Evolutionary conservation across 2,797 vertebrate species (phyloP), one percentile per base, ranked within the genome.

Genomic region (Phaenicophaeus curvirostris): DNA sequence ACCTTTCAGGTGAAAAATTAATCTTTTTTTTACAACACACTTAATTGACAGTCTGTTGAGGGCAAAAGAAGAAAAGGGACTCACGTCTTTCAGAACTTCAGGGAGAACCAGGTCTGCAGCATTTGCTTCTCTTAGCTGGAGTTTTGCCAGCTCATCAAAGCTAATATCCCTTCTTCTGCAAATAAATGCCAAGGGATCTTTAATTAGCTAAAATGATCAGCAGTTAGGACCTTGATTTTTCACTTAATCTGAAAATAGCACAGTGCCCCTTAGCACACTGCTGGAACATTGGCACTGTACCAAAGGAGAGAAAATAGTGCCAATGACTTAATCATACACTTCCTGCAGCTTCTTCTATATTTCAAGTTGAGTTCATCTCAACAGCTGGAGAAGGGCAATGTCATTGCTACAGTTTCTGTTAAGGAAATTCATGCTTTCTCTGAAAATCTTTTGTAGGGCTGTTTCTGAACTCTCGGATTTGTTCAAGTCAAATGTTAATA

Each of bases 231-330:
- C 85, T 92, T 76, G 57, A 88, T 97, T 96, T 95, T 94, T 94
- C 94, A 88, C 74, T 96, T 91, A 93, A 94, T 91, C 89, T 94
- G 95, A 94, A 97, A 96, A 93, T 90, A 95, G 74, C 87, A 65
- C 80, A 48, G 71, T 79, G 72, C 80, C 91, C 94, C 91, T 93
- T 81, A 93, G 48, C 67, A 93, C 21, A 57, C 37, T 88, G 41
- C 71, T 77, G 50, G 53, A 94, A 88, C 53, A 65, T 68, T 93
- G 87, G 89, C 80, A 58, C 5, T 11, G 27, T 39, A 80, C 84
- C 87, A 95, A n/a, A 4, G 15, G 62, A 86, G 67, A 76, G 48
- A 86, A 69, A 74, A 79, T 37, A 96, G 67, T 67, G 57, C 82
- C 92, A 90, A 77, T 94, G 94, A 86, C 50, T 94, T 94, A 94